Conservation (phyloP, 1,140 invertebrate genomes). For the Heliconius eleuchia region DNA sequence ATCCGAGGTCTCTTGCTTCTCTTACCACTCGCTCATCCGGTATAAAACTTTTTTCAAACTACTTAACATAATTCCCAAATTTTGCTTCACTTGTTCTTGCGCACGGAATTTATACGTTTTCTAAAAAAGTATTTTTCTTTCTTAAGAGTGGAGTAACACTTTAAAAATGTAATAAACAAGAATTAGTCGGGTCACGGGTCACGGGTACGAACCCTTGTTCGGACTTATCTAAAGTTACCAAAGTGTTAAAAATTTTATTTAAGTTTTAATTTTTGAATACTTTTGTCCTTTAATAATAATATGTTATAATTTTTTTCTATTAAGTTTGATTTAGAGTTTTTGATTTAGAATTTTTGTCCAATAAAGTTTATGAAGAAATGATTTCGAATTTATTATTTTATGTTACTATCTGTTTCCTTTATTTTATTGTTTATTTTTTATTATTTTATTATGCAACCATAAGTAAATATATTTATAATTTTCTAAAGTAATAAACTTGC, state of each 20-base stretch:
- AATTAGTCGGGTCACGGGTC: no score
- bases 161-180: no score
- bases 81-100: no score
- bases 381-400: constrained; percentile 17
- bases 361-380: constrained; percentile 24
- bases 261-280: neutral
- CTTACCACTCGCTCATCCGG: no score
- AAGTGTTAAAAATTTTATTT: constrained; percentile 14
- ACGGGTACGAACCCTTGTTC: neutral
- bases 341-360: constrained; percentile 5
- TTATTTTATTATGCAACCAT: neutral
- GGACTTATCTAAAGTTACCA: constrained; percentile 19
- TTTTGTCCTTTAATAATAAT: neutral
- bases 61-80: no score
- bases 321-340: constrained; percentile 11
- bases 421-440: neutral
- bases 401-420: neutral
- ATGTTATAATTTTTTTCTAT: neutral
- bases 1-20: no score
- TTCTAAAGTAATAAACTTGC: no score
- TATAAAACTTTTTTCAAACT: no score
- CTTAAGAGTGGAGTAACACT: no score
- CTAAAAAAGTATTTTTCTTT: no score
- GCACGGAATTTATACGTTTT: no score
- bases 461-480: no score